A percentile compares a stretch with the other conserved stretches of the same genome.
Conservation (phyloP, 2,888 invertebrate species). For the Automeris io region DNA sequence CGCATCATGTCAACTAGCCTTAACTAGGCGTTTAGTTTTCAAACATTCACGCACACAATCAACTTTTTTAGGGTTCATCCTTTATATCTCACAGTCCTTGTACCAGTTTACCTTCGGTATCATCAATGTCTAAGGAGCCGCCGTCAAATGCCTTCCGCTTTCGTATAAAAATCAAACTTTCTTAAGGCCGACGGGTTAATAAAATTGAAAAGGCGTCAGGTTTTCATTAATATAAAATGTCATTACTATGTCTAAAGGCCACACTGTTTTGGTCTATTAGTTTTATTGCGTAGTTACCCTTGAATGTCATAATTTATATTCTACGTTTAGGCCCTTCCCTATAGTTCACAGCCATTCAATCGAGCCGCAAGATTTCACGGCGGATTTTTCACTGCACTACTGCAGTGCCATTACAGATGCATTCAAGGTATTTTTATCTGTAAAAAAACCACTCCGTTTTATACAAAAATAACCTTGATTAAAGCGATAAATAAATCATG, state of each 20-base stretch:
- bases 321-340: slow-evolving; percentile 39
- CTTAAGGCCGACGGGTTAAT: slow-evolving; percentile 63
- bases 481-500: too few relatives aligned
- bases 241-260: slow-evolving; percentile 55
- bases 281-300: slow-evolving; percentile 71
- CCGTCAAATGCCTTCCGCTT: slow-evolving; percentile 60
- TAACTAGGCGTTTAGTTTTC: slow-evolving; percentile 54
- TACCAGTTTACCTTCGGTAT: slow-evolving; percentile 57
- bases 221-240: slow-evolving; percentile 51
- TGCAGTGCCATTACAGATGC: too few relatives aligned
- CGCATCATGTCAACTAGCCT: too few relatives aligned
- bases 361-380: too few relatives aligned
- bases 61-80: slow-evolving; percentile 64
- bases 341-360: too few relatives aligned
- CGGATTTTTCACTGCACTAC: too few relatives aligned
- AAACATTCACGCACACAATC: slow-evolving; percentile 56
- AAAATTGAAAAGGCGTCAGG: slow-evolving; percentile 61
- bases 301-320: too few relatives aligned
- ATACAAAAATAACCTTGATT: too few relatives aligned
- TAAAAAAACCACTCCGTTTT: too few relatives aligned
- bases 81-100: slow-evolving; percentile 47
- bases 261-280: slow-evolving; percentile 55
- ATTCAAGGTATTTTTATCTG: too few relatives aligned
- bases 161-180: slow-evolving; percentile 53
- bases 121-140: slow-evolving; percentile 42